Conservation (phyloP, 92 coral and sea anemone species). For the Bergia puertoricense region DNA sequence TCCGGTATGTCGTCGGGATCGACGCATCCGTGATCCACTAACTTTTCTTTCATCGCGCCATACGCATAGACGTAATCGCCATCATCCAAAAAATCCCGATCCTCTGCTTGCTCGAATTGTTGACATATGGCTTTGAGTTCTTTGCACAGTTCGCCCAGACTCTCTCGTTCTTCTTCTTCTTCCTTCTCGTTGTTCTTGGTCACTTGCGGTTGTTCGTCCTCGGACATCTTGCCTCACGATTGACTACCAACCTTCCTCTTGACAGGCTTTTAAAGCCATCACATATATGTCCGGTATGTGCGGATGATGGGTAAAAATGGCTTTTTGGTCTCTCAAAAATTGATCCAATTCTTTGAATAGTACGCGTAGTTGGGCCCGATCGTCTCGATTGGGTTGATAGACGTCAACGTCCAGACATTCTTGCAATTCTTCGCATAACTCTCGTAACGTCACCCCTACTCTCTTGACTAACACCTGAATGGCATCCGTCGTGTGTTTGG, state of each 20-base stretch:
- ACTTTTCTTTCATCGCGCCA: not conserved
- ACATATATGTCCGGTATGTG: constrained; percentile 1
- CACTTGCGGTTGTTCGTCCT: not conserved
- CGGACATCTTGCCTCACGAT: constrained; percentile 10
- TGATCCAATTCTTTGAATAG: constrained; percentile 2
- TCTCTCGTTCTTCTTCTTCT: not conserved
- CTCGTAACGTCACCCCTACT: constrained; percentile 4
- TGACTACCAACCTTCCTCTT: not conserved
- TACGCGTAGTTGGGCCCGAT: not conserved
- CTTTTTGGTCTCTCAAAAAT: constrained; percentile 8
- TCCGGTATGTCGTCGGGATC: constrained; percentile 3
- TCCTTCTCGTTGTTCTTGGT: not conserved
- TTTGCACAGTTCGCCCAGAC: not conserved
- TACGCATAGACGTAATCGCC: constrained; percentile 12
- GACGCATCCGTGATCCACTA: not conserved
- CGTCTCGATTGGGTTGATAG: constrained; percentile 6
- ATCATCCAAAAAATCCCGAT: constrained; percentile 9
- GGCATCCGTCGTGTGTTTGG: not conserved
- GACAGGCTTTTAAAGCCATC: no score
- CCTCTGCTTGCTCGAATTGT: constrained; percentile 6
- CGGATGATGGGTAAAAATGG: constrained; percentile 13
- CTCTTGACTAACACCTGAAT: constrained; percentile 7
- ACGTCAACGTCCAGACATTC: not conserved
- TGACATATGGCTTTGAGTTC: not conserved
- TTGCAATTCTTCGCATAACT: not conserved